Conservation (phyloP, 2,113 vertebrate genomes). For the Pipra filicauda region DNA sequence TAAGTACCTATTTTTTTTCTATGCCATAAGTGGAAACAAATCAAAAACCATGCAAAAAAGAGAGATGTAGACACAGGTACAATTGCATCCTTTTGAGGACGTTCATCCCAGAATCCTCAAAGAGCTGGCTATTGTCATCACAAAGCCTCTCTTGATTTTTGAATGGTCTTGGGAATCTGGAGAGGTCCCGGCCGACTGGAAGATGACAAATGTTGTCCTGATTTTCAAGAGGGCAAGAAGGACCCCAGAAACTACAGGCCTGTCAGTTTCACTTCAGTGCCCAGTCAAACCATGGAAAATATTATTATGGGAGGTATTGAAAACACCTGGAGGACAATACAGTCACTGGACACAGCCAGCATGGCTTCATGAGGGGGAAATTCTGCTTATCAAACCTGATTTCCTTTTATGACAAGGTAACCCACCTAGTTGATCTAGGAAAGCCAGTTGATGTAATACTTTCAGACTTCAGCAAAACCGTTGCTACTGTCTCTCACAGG, state of each 20-base stretch:
- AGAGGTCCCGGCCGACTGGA: not conserved
- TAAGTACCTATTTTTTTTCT: not conserved
- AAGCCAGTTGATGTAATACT: not conserved
- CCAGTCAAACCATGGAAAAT: not conserved
- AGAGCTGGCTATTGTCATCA: not conserved
- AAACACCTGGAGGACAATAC: not conserved
- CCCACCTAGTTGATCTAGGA: fast-evolving
- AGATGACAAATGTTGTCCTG: not conserved
- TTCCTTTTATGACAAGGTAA: not conserved
- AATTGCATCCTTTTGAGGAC: not conserved
- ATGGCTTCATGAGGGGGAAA: not conserved
- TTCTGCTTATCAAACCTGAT: not conserved
- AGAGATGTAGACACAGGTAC: not conserved
- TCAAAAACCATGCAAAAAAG: not conserved
- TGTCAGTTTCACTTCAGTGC: not conserved
- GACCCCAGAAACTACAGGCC: not conserved
- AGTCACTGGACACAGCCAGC: not conserved
- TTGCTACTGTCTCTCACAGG: not conserved
- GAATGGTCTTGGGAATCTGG: not conserved
- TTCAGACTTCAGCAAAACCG: not conserved
- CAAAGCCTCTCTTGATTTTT: not conserved
- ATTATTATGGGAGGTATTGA: not conserved
- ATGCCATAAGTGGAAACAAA: not conserved
- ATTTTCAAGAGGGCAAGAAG: not conserved
- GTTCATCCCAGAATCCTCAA: not conserved